Percentiles rank a stretch among this genome's conserved stretches.
Evolutionary conservation across 1,140 invertebrate genomes (phyloP).

Genomic region (Samia ricini): DNA sequence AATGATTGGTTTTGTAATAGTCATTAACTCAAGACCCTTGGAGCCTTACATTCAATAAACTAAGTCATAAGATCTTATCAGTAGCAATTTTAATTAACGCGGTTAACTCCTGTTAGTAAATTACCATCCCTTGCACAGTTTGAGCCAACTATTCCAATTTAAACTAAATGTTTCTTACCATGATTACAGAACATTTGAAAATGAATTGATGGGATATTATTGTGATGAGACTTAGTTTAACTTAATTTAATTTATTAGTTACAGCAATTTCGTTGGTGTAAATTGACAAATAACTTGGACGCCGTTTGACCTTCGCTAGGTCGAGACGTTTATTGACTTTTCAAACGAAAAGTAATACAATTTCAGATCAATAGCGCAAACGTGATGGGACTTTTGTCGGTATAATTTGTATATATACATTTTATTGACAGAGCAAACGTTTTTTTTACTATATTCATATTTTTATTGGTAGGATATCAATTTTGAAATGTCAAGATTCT

Average conservation of each 20-base stretch:
- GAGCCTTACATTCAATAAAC: constrained; percentile 8
- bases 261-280: constrained; percentile 8
- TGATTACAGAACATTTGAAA: constrained; percentile 23
- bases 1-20: constrained; percentile 2
- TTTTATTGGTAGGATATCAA: not conserved
- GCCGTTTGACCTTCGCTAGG: not conserved
- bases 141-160: constrained; percentile 38
- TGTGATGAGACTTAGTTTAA: constrained; percentile 10
- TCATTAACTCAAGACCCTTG: constrained; percentile 7
- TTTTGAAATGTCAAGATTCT: not conserved
- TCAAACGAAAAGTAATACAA: constrained; percentile 11
- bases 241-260: constrained; percentile 4
- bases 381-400: not conserved
- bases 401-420: not conserved
- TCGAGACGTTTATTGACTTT: constrained; percentile 10
- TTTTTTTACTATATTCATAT: not conserved
- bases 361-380: constrained; percentile 5
- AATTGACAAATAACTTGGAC: constrained; percentile 8
- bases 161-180: constrained; percentile 25
- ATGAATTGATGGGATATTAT: constrained; percentile 24
- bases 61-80: constrained; percentile 12
- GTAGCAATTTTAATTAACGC: constrained; percentile 24
- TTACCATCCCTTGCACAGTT: constrained; percentile 25
- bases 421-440: not conserved
- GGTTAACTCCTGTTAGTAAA: constrained; percentile 33